These are phyloP conservation scores for Tenodera sinensis DNA, from an alignment of 2,888 invertebrate genomes.

Conservation along the genomic window DNA sequence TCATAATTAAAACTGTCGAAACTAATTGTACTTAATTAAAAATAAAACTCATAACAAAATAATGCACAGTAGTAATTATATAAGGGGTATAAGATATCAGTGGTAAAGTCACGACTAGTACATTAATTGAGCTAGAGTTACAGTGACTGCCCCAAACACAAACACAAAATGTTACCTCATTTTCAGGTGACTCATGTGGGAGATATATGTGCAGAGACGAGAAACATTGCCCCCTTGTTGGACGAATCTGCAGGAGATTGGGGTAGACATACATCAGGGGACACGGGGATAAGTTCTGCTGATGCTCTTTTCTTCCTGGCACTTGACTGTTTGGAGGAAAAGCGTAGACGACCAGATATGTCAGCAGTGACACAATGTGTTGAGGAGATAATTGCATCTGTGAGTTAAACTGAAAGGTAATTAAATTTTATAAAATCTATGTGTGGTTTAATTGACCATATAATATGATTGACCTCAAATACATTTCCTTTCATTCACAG, in stretches of 20 bases:
- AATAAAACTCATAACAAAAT: too few relatives aligned
- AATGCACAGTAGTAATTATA: too few relatives aligned
- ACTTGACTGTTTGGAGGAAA: constrained; percentile 53
- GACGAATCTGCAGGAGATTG: constrained; percentile 56
- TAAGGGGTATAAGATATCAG: too few relatives aligned
- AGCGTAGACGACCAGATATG: constrained; percentile 58
- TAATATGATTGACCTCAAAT: too few relatives aligned
- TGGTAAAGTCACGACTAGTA: too few relatives aligned
- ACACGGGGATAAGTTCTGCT: background rate
- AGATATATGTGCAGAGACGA: constrained; percentile 48
- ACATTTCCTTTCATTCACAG: too few relatives aligned
- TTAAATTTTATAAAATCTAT: background rate
- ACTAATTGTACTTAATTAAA: too few relatives aligned
- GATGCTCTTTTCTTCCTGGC: constrained; percentile 54
- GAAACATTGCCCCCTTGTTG: constrained; percentile 51
- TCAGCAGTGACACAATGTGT: constrained; percentile 49
- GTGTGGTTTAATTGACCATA: too few relatives aligned
- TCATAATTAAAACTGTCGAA: too few relatives aligned
- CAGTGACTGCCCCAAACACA: too few relatives aligned
- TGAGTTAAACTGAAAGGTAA: background rate
- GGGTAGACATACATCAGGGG: constrained; percentile 36
- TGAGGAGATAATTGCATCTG: constrained; percentile 15
- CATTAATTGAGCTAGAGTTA: too few relatives aligned
- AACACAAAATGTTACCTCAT: background rate
- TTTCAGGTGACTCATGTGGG: constrained; percentile 53